These are phyloP conservation scores for Drosophila limbata DNA, from an alignment of 2,888 invertebrate species.

Conservation along the genomic window DNA sequence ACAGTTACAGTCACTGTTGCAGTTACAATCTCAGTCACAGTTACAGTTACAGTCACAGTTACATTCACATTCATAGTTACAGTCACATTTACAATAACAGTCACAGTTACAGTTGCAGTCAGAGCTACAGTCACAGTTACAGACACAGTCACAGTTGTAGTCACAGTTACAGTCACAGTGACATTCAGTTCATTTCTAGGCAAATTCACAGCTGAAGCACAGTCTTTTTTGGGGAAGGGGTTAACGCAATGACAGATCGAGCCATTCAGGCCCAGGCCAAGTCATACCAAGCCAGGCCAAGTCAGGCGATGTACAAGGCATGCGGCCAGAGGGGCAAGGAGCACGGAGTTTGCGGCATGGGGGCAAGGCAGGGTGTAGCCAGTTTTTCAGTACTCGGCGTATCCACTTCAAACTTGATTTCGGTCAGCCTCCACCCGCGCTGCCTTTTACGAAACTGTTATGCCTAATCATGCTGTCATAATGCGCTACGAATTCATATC, in stretches of 20 bases:
- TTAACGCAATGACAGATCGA: constrained; percentile 77
- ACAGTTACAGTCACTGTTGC: too few relatives aligned
- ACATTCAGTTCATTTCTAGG: constrained; percentile 31
- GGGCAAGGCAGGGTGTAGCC: constrained; percentile 33
- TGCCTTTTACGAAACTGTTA: constrained; percentile 81
- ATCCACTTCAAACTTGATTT: constrained; percentile 81
- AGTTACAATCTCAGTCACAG: too few relatives aligned
- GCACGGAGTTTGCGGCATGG: constrained; percentile 5
- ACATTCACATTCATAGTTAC: too few relatives aligned
- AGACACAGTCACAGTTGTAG: too few relatives aligned
- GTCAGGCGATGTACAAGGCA: constrained; percentile 3
- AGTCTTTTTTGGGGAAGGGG: constrained; percentile 17
- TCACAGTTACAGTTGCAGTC: too few relatives aligned
- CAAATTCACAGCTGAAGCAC: constrained; percentile 34
- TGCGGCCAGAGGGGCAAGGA: constrained; percentile 3
- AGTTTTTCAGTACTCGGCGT: constrained; percentile 46
- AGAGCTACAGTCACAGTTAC: not conserved
- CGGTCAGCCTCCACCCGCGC: constrained; percentile 71
- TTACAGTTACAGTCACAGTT: too few relatives aligned
- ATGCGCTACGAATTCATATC: constrained; percentile 82
- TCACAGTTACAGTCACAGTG: not conserved
- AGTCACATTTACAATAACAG: too few relatives aligned
- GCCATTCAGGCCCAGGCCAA: constrained; percentile 44
- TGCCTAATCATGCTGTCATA: constrained; percentile 85
- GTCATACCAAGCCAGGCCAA: constrained; percentile 10